Evolutionary conservation across 2,888 invertebrate genomes (phyloP), one percentile per base, ranked within the genome.

Genomic region (Drepana falcataria): DNA sequence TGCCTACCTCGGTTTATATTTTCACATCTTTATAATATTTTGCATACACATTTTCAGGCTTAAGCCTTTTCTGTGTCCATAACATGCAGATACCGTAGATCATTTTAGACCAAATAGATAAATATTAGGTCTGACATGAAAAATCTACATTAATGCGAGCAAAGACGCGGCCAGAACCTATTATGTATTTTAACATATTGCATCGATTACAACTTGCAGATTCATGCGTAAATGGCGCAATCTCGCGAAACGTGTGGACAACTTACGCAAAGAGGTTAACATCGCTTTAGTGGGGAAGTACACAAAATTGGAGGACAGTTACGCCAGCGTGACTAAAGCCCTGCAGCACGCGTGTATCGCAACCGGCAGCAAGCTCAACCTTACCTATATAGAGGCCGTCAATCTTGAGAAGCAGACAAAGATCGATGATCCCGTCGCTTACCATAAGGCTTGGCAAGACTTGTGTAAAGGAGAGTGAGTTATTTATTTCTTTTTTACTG

Each of bases 261-360:
- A 95, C 65, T 87, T 98, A 6, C 93, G 95, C n/a, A 94, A 95
- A 71, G 95, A 95, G 76, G 96, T 98, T 0, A 95, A 93, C 59
- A 98, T 99, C 56, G 96, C 96, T 2, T 89, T 99, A 2, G 99
- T 99, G 2, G 99, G 99, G 4, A 99, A 99, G 88, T 99, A 99
- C 77, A 99, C 99, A 0, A 95, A 96, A 75, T 88, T 99, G 9
- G 96, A 97, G 77, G 99, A 99, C 87, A 95, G 99, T 0, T 99
- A 99, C 77, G 97, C 98, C 0, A 99, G 99, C 0, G 96, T 99
- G 0, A 95, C 95, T 0, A 99, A 99, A 87, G 97, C 99, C 0
- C 83, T 99, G 48, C 95, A 97, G 68, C 99, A 99, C 82, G 97
- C 99, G 0, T 94, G 97, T 1, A 94, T 98, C 51, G 95, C 96